These are phyloP conservation scores for Brevimyrus niger DNA, from an alignment of 2,113 vertebrate genomes.

Conservation along the genomic window DNA sequence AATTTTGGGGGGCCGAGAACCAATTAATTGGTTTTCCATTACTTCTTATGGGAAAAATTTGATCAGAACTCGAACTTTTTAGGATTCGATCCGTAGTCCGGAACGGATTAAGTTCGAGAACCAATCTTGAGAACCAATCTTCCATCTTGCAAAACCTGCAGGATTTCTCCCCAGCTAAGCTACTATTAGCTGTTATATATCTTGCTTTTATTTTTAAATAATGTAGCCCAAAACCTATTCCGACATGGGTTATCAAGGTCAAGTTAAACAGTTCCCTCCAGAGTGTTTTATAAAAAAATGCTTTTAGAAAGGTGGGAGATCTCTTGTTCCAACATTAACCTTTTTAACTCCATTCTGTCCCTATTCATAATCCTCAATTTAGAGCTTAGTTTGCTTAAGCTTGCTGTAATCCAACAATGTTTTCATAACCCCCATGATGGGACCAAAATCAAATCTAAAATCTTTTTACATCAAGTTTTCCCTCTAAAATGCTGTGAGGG, in stretches of 20 bases:
- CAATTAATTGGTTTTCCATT: too few relatives aligned
- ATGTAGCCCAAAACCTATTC: background rate
- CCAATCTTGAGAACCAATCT: too few relatives aligned
- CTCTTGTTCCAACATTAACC: background rate
- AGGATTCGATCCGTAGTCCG: too few relatives aligned
- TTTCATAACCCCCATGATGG: background rate
- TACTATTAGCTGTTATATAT: background rate
- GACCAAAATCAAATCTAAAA: conserved; percentile 8
- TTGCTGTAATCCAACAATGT: background rate
- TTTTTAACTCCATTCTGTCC: background rate
- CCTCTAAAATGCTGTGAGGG: background rate
- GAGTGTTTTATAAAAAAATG: background rate
- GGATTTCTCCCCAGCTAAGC: background rate
- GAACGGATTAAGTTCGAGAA: too few relatives aligned
- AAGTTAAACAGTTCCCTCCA: background rate
- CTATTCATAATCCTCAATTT: background rate
- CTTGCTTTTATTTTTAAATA: background rate
- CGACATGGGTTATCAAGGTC: background rate
- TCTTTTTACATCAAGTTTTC: background rate
- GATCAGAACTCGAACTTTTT: too few relatives aligned
- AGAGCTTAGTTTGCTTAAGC: background rate
- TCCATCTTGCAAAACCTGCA: background rate
- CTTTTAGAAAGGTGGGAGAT: background rate
- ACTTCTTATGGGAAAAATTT: too few relatives aligned
- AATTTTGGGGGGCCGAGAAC: too few relatives aligned